A percentile compares a stretch with the other conserved stretches of the same genome.
Evolutionary conservation across 2,888 invertebrate genomes (phyloP).

Genomic region (Eulithis testata): DNA sequence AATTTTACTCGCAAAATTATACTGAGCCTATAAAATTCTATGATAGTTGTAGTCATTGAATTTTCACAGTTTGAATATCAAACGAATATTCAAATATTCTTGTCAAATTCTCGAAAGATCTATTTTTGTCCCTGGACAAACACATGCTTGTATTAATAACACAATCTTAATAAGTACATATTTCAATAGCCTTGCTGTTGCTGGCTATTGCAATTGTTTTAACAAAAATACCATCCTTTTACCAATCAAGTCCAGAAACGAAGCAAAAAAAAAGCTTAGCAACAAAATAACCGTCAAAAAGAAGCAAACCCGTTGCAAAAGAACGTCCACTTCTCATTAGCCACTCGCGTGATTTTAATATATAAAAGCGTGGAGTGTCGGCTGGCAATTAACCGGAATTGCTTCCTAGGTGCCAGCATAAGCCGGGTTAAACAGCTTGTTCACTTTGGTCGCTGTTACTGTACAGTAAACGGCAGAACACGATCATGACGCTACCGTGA

Average conservation of each 20-base stretch:
- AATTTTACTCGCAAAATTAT: not conserved
- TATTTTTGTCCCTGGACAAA: too few relatives aligned
- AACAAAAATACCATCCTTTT: not conserved
- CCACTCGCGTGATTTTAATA: slow-evolving; percentile 49
- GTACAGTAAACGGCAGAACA: too few relatives aligned
- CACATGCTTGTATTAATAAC: too few relatives aligned
- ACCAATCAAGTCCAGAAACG: not conserved
- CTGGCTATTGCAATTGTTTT: too few relatives aligned
- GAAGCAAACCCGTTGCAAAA: slow-evolving; percentile 22
- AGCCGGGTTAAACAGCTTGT: slow-evolving; percentile 11
- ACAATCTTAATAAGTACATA: not conserved
- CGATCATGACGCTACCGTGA: too few relatives aligned
- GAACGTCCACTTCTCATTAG: slow-evolving; percentile 41
- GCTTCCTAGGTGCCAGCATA: slow-evolving; percentile 43
- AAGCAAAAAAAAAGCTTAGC: slow-evolving; percentile 1
- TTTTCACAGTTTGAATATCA: too few relatives aligned
- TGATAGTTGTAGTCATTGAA: too few relatives aligned
- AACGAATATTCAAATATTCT: too few relatives aligned
- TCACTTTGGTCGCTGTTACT: too few relatives aligned
- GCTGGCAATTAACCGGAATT: slow-evolving; percentile 49
- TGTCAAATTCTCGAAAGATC: too few relatives aligned
- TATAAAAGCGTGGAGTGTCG: slow-evolving; percentile 45
- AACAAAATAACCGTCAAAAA: slow-evolving; percentile 12
- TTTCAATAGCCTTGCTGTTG: not conserved
- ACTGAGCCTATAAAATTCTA: too few relatives aligned